phyloP scores from a whole-genome alignment of 1,140 invertebrate genomes.

The Meloidogyne hapla region DNA sequence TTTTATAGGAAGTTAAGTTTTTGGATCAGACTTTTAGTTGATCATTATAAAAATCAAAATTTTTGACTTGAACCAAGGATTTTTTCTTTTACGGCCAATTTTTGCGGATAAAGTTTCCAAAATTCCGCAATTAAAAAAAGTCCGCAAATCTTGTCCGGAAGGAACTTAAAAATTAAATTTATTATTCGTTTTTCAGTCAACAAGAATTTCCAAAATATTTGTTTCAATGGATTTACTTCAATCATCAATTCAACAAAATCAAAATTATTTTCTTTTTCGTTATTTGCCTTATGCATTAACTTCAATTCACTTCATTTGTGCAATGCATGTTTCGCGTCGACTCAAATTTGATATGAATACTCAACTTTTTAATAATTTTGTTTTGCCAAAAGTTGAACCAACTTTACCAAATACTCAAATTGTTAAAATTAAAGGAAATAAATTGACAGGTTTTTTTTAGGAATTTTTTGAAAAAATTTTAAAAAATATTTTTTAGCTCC shows the following conservation, averaged over 20 bases:
- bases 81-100: no score
- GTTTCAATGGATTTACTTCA: constrained; percentile 9
- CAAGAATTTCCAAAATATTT: constrained; percentile 11
- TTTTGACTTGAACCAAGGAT: no score
- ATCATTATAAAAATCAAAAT: no score
- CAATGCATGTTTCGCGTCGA: constrained; percentile 8
- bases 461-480: no score
- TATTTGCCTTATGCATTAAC: constrained; percentile 14
- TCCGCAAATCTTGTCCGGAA: no score
- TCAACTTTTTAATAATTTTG: neutral
- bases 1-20: neutral
- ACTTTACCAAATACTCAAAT: neutral
- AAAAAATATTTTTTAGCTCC: neutral
- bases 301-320: constrained; percentile 13
- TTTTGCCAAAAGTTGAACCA: constrained; percentile 14
- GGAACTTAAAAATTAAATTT: neutral
- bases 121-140: no score
- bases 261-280: constrained; percentile 14
- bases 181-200: neutral
- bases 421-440: neutral
- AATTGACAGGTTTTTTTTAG: neutral
- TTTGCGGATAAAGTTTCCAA: no score
- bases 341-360: constrained; percentile 12
- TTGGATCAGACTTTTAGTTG: neutral
- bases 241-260: neutral